These are phyloP conservation scores for Calyptommatus sinebrachiatus DNA, from an alignment of 2,113 vertebrate species.

Conservation along the genomic window DNA sequence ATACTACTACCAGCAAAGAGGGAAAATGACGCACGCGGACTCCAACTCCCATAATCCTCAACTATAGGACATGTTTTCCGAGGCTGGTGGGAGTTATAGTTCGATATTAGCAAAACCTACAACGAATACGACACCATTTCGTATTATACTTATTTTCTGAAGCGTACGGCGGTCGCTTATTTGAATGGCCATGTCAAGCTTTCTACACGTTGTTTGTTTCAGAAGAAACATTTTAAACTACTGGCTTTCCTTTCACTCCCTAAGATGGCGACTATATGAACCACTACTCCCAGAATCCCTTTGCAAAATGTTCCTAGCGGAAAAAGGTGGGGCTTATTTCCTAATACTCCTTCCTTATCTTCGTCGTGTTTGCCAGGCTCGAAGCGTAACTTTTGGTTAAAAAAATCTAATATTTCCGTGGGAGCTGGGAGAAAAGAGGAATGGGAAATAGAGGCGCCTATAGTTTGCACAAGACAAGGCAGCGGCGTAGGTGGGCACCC, in stretches of 20 bases:
- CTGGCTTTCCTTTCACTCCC: not conserved
- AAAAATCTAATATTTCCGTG: not conserved
- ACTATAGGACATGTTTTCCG: too few relatives aligned
- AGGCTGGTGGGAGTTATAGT: too few relatives aligned
- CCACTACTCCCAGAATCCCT: not conserved
- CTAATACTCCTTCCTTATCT: not conserved
- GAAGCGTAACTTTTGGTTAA: not conserved
- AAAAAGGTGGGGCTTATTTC: not conserved
- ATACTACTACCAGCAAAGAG: too few relatives aligned
- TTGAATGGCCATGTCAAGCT: not conserved
- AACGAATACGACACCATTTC: too few relatives aligned
- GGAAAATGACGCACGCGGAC: too few relatives aligned
- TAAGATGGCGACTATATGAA: not conserved
- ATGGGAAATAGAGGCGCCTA: too few relatives aligned
- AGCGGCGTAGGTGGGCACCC: not conserved
- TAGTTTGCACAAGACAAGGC: rapidly evolving
- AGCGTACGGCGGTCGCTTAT: not conserved
- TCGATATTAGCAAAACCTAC: too few relatives aligned
- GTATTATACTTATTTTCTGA: not conserved
- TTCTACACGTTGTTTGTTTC: not conserved
- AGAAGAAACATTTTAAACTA: not conserved
- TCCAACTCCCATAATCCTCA: too few relatives aligned
- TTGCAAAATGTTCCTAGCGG: not conserved
- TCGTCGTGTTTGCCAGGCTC: not conserved
- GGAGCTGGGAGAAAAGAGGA: too few relatives aligned